Evolutionary conservation across 2,113 vertebrate species (phyloP).

Genomic region (Empidonax traillii): DNA sequence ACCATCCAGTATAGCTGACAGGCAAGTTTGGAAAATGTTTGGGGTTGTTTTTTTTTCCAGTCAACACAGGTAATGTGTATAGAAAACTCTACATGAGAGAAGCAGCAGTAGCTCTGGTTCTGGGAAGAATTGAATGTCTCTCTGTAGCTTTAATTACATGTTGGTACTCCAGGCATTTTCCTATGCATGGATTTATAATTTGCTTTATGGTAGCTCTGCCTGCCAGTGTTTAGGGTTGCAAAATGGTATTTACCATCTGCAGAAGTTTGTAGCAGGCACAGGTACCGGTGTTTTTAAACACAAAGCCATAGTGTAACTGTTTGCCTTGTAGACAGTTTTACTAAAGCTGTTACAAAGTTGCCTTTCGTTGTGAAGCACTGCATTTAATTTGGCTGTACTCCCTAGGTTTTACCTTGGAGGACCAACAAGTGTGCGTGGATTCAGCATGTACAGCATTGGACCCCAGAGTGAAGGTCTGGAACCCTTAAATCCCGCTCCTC

Average conservation of each 20-base stretch:
- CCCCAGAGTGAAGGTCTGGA: conserved; percentile 94
- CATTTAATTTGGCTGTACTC: neutral
- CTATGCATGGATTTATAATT: neutral
- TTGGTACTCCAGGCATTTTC: neutral
- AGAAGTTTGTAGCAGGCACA: neutral
- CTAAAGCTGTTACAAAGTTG: neutral
- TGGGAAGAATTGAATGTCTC: neutral
- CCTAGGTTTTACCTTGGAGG: conserved; percentile 94
- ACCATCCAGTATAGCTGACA: conserved; percentile 89
- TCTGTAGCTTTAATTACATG: neutral
- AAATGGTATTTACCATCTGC: neutral
- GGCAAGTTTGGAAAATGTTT: conserved; percentile 67
- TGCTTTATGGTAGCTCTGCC: neutral
- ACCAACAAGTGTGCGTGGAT: conserved; percentile 93
- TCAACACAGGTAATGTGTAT: neutral
- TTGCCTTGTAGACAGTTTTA: neutral
- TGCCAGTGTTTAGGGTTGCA: neutral
- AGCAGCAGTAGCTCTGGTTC: neutral
- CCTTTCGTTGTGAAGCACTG: neutral
- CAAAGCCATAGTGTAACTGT: neutral
- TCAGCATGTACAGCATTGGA: conserved; percentile 98
- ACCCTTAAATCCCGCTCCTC: neutral
- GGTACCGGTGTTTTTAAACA: neutral
- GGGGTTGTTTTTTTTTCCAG: neutral
- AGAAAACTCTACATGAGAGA: neutral